Evolutionary conservation across 2,888 invertebrate species (phyloP), one percentile per base, ranked within the genome.

Genomic region (Amphipyra tragopoginis): DNA sequence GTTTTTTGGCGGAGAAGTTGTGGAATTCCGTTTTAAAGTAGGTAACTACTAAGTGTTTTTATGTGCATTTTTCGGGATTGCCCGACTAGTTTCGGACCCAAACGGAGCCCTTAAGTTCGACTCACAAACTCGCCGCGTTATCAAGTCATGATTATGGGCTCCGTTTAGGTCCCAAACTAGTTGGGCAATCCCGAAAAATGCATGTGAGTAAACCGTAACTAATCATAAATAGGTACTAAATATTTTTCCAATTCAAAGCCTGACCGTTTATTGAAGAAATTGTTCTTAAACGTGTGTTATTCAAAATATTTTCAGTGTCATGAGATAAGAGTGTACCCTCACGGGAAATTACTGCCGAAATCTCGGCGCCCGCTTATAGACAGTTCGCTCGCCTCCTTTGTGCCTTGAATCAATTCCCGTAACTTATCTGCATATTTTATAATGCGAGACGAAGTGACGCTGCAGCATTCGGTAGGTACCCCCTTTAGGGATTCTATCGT

Each of bases 371-470:
- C 83, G 88, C 84, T 89, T 89, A 91, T 90, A 93, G 92, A 90
- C 93, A 89, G 91, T 80, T 87, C 82, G 83, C 78, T 82, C 80
- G 85, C 84, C 86, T 89, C 92, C 90, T 93, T 92, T 93, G 93
- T 93, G 92, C 90, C 87, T 86, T 83, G 92, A 93, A 94, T 94
- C 93, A 93, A 94, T 94, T 93, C 93, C 93, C 92, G 90, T 92
- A 90, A 93, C 93, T 91, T 93, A 93, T 93, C 90, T 94, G 91
- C 93, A 94, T 93, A 93, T 93, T 93, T 93, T 92, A 94, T 92
- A 92, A 91, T 85, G 88, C 87, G 89, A 91, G 87, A 85, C 88
- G 89, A 87, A 89, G 89, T 88, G 89, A 89, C 87, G 88, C 77
- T 88, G 87, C 88, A 88, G 81, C 84, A 83, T 83, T 82, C 83